Conservation (phyloP, 1,140 invertebrate species). For the Philopotamus ludificatus region DNA sequence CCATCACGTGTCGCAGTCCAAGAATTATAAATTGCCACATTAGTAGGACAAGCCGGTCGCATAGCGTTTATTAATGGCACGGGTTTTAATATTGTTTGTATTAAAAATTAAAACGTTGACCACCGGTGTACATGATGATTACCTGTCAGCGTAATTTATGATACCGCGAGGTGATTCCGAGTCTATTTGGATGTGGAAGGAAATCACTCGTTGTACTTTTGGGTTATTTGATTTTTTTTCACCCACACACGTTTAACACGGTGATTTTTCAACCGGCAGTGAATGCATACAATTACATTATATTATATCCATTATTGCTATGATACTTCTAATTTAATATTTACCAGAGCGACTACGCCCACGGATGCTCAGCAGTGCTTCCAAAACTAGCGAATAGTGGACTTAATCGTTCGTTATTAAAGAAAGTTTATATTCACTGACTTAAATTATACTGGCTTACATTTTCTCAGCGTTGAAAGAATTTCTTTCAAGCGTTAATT, state of each 20-base stretch:
- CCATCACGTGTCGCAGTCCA: background rate
- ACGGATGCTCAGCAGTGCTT: background rate
- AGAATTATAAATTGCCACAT: background rate
- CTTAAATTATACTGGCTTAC: too few relatives aligned
- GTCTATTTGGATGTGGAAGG: background rate
- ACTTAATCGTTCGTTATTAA: too few relatives aligned
- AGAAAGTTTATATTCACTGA: too few relatives aligned
- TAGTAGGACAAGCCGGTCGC: too few relatives aligned
- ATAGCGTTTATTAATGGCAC: background rate
- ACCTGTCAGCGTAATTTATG: background rate
- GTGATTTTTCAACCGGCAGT: background rate
- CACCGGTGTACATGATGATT: background rate
- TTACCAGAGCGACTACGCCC: constrained; percentile 7
- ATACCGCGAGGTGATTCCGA: background rate
- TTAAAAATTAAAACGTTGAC: background rate
- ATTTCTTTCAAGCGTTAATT: too few relatives aligned
- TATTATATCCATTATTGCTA: background rate
- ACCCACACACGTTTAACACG: background rate
- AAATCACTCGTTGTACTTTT: background rate
- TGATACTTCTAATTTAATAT: constrained; percentile 21
- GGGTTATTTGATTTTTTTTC: background rate
- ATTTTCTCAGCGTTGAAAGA: too few relatives aligned
- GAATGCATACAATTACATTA: background rate
- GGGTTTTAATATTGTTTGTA: too few relatives aligned
- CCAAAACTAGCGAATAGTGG: too few relatives aligned